Base-by-base conservation (phyloP, 2,797 vertebrate genomes). In the Numenius phaeopus region DNA sequence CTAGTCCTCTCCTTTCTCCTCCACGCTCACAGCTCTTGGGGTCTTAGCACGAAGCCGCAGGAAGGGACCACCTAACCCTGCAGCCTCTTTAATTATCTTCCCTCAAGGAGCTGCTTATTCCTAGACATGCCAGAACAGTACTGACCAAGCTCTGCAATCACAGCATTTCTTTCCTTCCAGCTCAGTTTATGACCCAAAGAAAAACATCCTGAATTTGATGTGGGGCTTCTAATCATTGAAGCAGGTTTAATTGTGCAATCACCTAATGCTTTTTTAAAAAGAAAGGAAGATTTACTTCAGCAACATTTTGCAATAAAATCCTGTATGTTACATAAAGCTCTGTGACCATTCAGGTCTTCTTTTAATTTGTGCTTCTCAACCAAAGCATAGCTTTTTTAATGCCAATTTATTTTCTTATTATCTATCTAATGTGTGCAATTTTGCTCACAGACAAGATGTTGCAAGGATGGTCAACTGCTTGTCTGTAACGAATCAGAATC, bases 11-110 rank as follows among this genome's bases (percentile, higher is more conserved):
- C 59, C 62, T 17, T 55, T 26, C 40, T 84, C 26, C 26, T 72
- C 11, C 32, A 6, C 5, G 0, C 4, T 57, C 10, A 2, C 4
- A 3, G 22, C 67, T 62, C 32, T 21, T 32, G 4, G 5, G 46
- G 19, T 55, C 47, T 32, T 9, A 4, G 40, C 29, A 54, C 0
- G 0, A 24, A 86, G 34, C 47, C 40, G 9, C 2, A 12, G 44
- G 17, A 62, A 55, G 6, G 30, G 57, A 72, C 20, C 47, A 32
- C 57, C 61, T 22, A 57, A 34, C 17, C 24, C 86, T 42, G 27
- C 49, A 20, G 20, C 47, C 47, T 37, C 87, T 14, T 22, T 13
- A 29, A 9, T 20, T 21, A 22, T 24, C 12, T 10, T 29, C 40
- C 37, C 14, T 47, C 5, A 0, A 37, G 42, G 1, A 42, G 76